Percentiles rank a stretch among this genome's conserved stretches.
Evolutionary conservation across 2,888 invertebrate species (phyloP).

Genomic region (Creontiades dilutus): DNA sequence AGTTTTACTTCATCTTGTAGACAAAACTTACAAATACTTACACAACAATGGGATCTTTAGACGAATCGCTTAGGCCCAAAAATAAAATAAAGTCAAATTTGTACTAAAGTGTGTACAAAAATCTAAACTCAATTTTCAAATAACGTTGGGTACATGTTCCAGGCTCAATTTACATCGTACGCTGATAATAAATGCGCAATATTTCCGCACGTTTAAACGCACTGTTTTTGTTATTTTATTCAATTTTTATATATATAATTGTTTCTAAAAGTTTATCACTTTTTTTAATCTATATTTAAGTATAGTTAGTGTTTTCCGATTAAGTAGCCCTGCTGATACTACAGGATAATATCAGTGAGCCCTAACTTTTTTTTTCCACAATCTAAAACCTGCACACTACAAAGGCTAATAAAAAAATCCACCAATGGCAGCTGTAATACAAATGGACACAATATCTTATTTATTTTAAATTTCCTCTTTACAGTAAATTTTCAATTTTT

Average conservation of each 20-base stretch:
- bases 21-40: background rate
- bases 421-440: constrained; percentile 35
- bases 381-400: constrained; percentile 43
- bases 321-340: constrained; percentile 12
- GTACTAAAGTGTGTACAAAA: constrained; percentile 3
- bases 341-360: constrained; percentile 22
- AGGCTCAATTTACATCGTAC: constrained; percentile 23
- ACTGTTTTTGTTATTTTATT: background rate
- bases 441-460: constrained; percentile 43
- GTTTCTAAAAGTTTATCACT: background rate
- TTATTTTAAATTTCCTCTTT: background rate
- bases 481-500: background rate
- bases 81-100: background rate
- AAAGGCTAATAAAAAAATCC: constrained; percentile 44
- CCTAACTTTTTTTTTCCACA: constrained; percentile 36
- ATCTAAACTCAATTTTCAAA: background rate
- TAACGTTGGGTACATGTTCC: constrained; percentile 7
- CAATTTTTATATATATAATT: background rate
- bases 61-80: background rate
- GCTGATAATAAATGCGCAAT: constrained; percentile 14
- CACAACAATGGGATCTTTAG: background rate
- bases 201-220: background rate
- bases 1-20: background rate
- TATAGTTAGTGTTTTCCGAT: constrained; percentile 33
- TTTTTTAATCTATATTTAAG: background rate